Base-by-base conservation (phyloP, 2,888 invertebrate genomes). In the Hyalella azteca region DNA sequence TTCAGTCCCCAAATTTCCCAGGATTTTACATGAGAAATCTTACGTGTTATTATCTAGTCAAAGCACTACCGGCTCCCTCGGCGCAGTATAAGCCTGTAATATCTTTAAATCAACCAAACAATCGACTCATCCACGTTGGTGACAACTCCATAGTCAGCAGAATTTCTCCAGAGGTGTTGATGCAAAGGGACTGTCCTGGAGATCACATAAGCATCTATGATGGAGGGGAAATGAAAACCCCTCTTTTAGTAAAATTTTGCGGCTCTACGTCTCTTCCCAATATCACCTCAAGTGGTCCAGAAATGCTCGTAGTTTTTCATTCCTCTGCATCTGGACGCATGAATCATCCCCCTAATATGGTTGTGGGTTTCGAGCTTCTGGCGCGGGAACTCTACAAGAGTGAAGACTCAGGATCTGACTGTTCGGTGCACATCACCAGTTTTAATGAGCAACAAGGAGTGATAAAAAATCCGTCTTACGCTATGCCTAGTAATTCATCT, bases 1-100 rank as follows among this genome's bases (percentile, higher is more conserved):
- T 94, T 82, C 93, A 94, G 88, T 95, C 95, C 29, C 95, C 95
- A 13, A 96, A 96, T 90, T 95, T 94, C 88, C 95, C 95, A 15
- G 95, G 95, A 78, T 92, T 95, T 85, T 96, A 95, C 88, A 95
- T 95, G 9, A 90, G 95, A 82, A 95, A 95, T 88, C 93, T 95
- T 84, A 94, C 94, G 26, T 84, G 84, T 40, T 84, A 82, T 77
- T 84, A 84, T 78, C 78, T 84, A 66, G 81, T 84, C 9, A 84
- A 84, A 54, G 79, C 82, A 3, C 73, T 79, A 50, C 79, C 80
- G 1, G 40, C 80, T 32, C 78, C 80, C 32, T 60, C 82, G 11
- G 76, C 79, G 3, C 60, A 78, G 39, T 50, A 79, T 1, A 48
- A 79, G 39, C 82, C 84, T 3, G 79, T 84, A 0, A 77, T 84